Evolutionary conservation across 2,113 vertebrate species (phyloP).

Genomic region (Sprattus sprattus): DNA sequence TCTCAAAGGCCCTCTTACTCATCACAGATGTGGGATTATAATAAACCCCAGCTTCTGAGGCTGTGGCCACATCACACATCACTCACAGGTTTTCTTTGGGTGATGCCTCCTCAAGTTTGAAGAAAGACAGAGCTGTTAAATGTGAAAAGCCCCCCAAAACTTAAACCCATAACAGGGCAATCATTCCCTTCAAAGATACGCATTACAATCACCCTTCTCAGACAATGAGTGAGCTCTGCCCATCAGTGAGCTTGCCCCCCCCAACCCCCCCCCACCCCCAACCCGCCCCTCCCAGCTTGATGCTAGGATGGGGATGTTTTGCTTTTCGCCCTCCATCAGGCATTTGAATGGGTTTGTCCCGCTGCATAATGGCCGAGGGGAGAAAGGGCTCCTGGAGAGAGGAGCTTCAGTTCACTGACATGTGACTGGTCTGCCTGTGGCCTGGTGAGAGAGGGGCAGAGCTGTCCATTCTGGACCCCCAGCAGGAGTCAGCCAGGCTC

Average conservation of each 20-base stretch:
- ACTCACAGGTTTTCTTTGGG: slow-evolving; percentile 34
- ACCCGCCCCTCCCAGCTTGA: slow-evolving; percentile 52
- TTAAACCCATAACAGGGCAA: slow-evolving; percentile 28
- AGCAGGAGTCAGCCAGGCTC: slow-evolving; percentile 59
- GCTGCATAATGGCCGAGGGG: slow-evolving; percentile 64
- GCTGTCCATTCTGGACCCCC: slow-evolving; percentile 56
- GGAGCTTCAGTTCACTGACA: slow-evolving; percentile 63
- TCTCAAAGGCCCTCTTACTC: slow-evolving; percentile 41
- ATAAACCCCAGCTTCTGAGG: slow-evolving; percentile 41
- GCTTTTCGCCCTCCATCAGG: slow-evolving; percentile 51
- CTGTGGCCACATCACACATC: slow-evolving; percentile 37
- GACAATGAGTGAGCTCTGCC: slow-evolving; percentile 53
- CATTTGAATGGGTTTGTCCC: slow-evolving; percentile 56
- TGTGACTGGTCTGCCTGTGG: slow-evolving; percentile 66
- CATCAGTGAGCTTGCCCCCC: slow-evolving; percentile 54
- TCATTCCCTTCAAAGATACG: slow-evolving; percentile 36
- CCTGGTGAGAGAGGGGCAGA: slow-evolving; percentile 63
- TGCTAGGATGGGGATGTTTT: slow-evolving; percentile 45
- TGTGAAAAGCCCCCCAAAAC: slow-evolving; percentile 19
- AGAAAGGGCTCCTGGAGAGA: slow-evolving; percentile 50
- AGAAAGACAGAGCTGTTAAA: slow-evolving; percentile 24
- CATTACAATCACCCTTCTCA: slow-evolving; percentile 45
- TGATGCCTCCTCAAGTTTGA: slow-evolving; percentile 18
- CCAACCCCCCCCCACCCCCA: not conserved
- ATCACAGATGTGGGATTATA: slow-evolving; percentile 55